Conservation (phyloP, 2,888 invertebrate genomes). For the Halocaridina rubra region DNA sequence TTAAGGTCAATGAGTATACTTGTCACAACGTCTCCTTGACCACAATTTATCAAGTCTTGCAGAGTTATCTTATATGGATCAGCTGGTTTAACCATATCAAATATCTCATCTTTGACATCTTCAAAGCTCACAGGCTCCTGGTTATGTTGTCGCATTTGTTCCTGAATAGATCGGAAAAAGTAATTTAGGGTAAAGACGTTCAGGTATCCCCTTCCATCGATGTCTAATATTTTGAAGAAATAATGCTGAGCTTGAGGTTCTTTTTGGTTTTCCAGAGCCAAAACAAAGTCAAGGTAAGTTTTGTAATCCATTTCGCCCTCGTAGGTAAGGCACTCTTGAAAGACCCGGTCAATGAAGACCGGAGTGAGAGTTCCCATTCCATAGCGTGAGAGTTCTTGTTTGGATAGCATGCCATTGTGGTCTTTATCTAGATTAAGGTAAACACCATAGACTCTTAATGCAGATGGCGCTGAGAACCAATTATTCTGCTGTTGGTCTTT, state of each 20-base stretch:
- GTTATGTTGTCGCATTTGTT: conserved; percentile 87
- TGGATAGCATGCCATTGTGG: conserved; percentile 95
- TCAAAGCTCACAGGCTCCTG: conserved; percentile 92
- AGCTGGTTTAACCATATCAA: conserved; percentile 95
- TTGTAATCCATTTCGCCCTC: conserved; percentile 97
- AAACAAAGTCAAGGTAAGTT: conserved; percentile 92
- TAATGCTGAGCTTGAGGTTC: conserved; percentile 93
- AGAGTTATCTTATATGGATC: conserved; percentile 87
- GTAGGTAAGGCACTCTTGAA: conserved; percentile 94
- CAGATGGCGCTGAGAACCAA: conserved; percentile 91
- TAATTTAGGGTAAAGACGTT: conserved; percentile 92
- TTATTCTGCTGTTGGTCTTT: conserved; percentile 88
- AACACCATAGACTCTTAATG: conserved; percentile 90
- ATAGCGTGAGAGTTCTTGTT: conserved; percentile 87
- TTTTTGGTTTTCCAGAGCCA: conserved; percentile 90
- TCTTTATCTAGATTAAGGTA: conserved; percentile 93
- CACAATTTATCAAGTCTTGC: conserved; percentile 84
- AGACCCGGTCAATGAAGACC: conserved; percentile 91
- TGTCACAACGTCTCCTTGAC: conserved; percentile 92
- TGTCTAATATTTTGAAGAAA: conserved; percentile 90
- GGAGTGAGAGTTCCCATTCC: conserved; percentile 92
- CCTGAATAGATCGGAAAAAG: conserved; percentile 93
- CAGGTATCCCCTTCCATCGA: conserved; percentile 86
- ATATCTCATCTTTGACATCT: conserved; percentile 96
- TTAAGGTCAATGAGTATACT: conserved; percentile 94